Evolutionary conservation across 2,797 vertebrate genomes (phyloP).

Genomic region (Echeneis naucrates): DNA sequence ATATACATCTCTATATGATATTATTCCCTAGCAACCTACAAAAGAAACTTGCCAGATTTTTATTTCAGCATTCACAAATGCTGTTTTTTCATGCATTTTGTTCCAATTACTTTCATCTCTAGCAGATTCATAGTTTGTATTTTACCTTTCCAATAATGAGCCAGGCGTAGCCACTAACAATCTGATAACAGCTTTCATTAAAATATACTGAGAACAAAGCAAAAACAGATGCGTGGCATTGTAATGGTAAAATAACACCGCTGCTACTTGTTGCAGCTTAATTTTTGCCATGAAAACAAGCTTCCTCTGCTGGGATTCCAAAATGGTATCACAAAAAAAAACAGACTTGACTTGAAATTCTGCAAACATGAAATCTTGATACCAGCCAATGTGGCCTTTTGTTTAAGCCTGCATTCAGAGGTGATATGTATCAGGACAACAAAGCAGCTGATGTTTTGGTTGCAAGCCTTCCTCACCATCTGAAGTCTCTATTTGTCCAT

Average conservation of each 20-base stretch:
- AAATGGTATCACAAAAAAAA: not conserved
- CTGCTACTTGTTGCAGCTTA: not conserved
- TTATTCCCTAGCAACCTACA: constrained; percentile 6
- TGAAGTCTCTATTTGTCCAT: constrained; percentile 35
- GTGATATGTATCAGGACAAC: constrained; percentile 17
- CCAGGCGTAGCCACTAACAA: not conserved
- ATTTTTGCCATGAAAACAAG: not conserved
- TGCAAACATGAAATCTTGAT: not conserved
- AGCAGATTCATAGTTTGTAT: constrained; percentile 11
- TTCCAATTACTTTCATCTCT: constrained; percentile 17
- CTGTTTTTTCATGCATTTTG: constrained; percentile 25
- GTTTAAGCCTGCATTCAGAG: not conserved
- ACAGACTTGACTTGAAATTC: not conserved
- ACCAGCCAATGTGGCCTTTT: not conserved
- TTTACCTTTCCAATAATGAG: constrained; percentile 17
- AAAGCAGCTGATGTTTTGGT: constrained; percentile 44
- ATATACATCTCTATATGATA: constrained; percentile 23
- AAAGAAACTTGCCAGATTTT: not conserved
- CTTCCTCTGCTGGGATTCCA: not conserved
- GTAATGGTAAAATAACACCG: not conserved
- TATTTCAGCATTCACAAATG: constrained; percentile 18
- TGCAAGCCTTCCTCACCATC: constrained; percentile 18
- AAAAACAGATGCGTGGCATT: not conserved
- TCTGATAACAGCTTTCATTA: not conserved
- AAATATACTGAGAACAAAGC: not conserved